phyloP scores from a whole-genome alignment of 2,113 vertebrate genomes.

The Alosa alosa region DNA sequence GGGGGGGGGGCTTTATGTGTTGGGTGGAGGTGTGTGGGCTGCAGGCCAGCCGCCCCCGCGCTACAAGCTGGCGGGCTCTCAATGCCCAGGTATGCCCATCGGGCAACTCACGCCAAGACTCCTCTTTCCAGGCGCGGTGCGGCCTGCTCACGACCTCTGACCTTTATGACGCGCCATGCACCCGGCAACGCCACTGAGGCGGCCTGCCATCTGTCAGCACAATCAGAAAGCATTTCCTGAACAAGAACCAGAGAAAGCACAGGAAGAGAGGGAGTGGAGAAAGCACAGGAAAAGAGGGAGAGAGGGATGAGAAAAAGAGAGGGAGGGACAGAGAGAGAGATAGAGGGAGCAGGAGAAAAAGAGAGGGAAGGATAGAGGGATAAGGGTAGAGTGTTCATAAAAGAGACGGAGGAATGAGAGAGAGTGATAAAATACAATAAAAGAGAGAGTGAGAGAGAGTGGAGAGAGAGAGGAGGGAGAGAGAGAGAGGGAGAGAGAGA shows the following conservation, averaged over 20 bases:
- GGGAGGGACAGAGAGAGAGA: neutral
- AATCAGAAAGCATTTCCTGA: neutral
- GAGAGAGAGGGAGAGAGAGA: neutral
- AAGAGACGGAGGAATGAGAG: neutral
- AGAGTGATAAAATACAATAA: neutral
- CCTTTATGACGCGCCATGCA: neutral
- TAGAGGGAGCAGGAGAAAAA: neutral
- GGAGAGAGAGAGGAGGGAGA: neutral
- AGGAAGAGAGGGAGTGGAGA: neutral
- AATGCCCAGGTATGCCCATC: neutral
- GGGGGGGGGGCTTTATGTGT: too few relatives aligned
- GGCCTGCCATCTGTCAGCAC: neutral
- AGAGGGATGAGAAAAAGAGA: neutral
- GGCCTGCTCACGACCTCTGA: neutral
- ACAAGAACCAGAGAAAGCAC: neutral
- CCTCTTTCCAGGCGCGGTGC: neutral
- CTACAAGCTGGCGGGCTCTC: neutral
- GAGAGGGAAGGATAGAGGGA: neutral
- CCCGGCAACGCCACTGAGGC: neutral
- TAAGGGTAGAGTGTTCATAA: neutral
- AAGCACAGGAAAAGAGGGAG: neutral
- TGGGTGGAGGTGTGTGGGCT: neutral
- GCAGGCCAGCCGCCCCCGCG: too few relatives aligned
- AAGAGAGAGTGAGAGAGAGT: neutral
- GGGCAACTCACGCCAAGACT: neutral